These are phyloP conservation scores for Sinelater perroti DNA, from an alignment of 2,888 invertebrate species.

Conservation along the genomic window DNA sequence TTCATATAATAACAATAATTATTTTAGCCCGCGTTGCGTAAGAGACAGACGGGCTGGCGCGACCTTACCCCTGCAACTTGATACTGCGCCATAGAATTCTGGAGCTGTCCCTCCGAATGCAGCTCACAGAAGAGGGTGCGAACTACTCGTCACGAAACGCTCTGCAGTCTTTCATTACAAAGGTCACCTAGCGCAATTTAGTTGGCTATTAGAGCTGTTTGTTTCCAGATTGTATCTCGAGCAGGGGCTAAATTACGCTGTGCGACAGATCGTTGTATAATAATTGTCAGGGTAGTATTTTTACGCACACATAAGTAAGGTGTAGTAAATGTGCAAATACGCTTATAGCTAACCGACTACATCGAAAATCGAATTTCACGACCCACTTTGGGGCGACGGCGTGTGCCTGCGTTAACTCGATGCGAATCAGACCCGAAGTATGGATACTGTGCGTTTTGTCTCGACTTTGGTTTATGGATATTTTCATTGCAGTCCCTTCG, in stretches of 20 bases:
- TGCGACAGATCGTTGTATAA: not conserved
- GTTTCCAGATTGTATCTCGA: slow-evolving; percentile 19
- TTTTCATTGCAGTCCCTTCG: not conserved
- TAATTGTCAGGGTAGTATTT: not conserved
- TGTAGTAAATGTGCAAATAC: not conserved
- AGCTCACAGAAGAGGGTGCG: slow-evolving; percentile 14
- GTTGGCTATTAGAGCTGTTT: slow-evolving; percentile 22
- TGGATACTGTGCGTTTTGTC: slow-evolving; percentile 1
- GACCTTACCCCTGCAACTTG: slow-evolving; percentile 31
- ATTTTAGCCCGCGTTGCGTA: slow-evolving; percentile 29
- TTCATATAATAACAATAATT: slow-evolving; percentile 36
- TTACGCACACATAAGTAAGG: not conserved
- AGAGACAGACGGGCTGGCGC: slow-evolving; percentile 8
- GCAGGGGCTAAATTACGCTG: slow-evolving; percentile 3
- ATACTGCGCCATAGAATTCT: slow-evolving; percentile 27
- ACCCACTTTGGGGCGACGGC: not conserved
- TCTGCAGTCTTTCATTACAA: slow-evolving; percentile 22
- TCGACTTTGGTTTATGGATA: slow-evolving; percentile 12
- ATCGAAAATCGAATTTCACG: slow-evolving; percentile 6
- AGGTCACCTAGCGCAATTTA: slow-evolving; percentile 27
- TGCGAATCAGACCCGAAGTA: slow-evolving; percentile 1
- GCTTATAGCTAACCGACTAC: not conserved
- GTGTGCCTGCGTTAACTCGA: not conserved
- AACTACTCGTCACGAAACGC: slow-evolving; percentile 23
- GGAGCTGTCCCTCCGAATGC: slow-evolving; percentile 27